These are phyloP conservation scores for Molothrus aeneus DNA, from an alignment of 2,797 vertebrate species.

Conservation along the genomic window DNA sequence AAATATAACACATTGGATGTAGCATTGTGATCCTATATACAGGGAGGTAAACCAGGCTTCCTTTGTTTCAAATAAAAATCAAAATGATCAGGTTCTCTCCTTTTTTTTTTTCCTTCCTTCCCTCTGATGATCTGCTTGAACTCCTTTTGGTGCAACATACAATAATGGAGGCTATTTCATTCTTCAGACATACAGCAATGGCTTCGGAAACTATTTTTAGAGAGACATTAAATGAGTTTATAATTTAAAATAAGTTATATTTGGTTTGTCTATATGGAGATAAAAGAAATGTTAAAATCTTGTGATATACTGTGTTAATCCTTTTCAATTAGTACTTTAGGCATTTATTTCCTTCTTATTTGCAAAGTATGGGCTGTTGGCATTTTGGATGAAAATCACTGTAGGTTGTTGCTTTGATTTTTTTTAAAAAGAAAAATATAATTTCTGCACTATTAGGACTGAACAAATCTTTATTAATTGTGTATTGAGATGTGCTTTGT, in stretches of 20 bases:
- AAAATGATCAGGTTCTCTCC: constrained; percentile 79
- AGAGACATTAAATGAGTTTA: constrained; percentile 72
- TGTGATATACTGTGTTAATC: constrained; percentile 84
- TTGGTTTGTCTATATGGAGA: constrained; percentile 83
- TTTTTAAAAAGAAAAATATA: constrained; percentile 77
- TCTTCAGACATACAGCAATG: constrained; percentile 26
- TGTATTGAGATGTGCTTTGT: constrained; percentile 91
- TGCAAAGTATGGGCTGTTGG: constrained; percentile 79
- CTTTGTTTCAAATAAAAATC: constrained; percentile 79
- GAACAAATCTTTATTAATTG: constrained; percentile 89
- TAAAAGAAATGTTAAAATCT: constrained; percentile 79
- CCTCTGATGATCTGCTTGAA: constrained; percentile 77
- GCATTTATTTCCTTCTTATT: constrained; percentile 70
- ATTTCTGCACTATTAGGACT: constrained; percentile 90
- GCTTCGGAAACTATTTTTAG: constrained; percentile 41
- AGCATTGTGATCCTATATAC: constrained; percentile 88
- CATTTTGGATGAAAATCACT: constrained; percentile 83
- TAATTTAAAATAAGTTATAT: constrained; percentile 83
- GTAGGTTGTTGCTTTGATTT: constrained; percentile 86
- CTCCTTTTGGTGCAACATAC: constrained; percentile 63
- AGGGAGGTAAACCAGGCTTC: constrained; percentile 86
- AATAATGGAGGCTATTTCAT: constrained; percentile 6
- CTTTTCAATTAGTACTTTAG: constrained; percentile 73
- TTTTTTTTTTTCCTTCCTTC: constrained; percentile 26
- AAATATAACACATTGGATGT: constrained; percentile 84